Conservation (phyloP, 2,888 invertebrate genomes). For the Rhyacophila evoluta region DNA sequence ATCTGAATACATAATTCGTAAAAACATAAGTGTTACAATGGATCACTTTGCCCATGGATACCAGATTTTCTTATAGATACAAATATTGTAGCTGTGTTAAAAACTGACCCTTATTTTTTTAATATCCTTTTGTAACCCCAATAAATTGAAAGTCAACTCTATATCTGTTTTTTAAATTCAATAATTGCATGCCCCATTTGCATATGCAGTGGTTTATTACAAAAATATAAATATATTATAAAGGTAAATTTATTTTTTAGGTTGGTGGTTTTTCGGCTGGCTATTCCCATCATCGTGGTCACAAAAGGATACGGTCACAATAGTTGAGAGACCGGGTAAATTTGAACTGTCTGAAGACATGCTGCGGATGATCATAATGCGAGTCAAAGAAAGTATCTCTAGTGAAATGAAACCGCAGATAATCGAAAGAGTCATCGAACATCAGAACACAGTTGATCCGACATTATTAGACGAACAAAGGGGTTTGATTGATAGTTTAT, state of each 20-base stretch:
- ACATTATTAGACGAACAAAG: slow-evolving; percentile 63
- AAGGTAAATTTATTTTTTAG: not conserved
- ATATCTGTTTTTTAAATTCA: too few species aligned
- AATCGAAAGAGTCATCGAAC: slow-evolving; percentile 59
- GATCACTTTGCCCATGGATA: too few species aligned
- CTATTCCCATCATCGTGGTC: slow-evolving; percentile 49
- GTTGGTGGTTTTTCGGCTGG: slow-evolving; percentile 15
- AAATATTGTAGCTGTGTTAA: too few species aligned
- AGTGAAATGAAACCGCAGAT: slow-evolving; percentile 57
- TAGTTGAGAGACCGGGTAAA: slow-evolving; percentile 47
- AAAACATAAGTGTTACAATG: too few species aligned
- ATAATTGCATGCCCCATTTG: too few species aligned
- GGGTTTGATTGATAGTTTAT: slow-evolving; percentile 67
- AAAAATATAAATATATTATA: too few species aligned
- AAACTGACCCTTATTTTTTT: too few species aligned
- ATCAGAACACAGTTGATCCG: slow-evolving; percentile 59
- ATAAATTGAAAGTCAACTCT: too few species aligned
- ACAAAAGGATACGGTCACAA: slow-evolving; percentile 57
- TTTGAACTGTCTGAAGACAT: slow-evolving; percentile 57
- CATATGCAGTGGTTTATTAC: too few species aligned
- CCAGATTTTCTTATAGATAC: too few species aligned
- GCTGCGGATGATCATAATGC: slow-evolving; percentile 58
- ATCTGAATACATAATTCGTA: too few species aligned
- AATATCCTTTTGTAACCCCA: too few species aligned
- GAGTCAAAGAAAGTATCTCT: slow-evolving; percentile 56